Conservation (phyloP, 2,797 vertebrate species). For the Esox lucius region DNA sequence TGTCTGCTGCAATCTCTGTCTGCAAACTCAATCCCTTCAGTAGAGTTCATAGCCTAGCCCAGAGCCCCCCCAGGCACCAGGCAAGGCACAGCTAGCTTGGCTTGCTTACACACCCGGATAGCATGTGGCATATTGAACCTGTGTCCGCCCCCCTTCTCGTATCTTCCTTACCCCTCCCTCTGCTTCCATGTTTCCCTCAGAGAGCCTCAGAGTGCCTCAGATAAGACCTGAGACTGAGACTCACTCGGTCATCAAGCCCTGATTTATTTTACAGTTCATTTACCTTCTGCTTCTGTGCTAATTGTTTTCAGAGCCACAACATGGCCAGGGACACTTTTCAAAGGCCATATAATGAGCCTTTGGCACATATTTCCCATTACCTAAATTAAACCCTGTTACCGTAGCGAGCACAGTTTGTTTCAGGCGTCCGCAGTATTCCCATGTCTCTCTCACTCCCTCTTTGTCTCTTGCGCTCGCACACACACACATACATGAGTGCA, state of each 20-base stretch:
- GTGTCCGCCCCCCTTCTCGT: constrained; percentile 9
- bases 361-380: constrained; percentile 45
- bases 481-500: constrained; percentile 1
- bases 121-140: constrained; percentile 52
- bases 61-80: constrained; percentile 20
- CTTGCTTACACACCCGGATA: constrained; percentile 46
- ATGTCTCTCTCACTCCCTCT: neutral
- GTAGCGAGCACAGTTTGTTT: constrained; percentile 21
- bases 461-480: constrained; percentile 4
- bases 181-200: neutral
- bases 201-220: constrained; percentile 8
- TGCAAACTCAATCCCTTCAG: constrained; percentile 44
- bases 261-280: constrained; percentile 62
- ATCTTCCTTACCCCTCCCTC: neutral
- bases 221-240: constrained; percentile 41
- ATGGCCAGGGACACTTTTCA: constrained; percentile 52
- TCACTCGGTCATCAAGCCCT: constrained; percentile 54
- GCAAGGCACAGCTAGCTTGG: constrained; percentile 17
- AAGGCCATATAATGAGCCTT: constrained; percentile 53
- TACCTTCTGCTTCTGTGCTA: constrained; percentile 59
- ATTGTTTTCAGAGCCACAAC: constrained; percentile 60
- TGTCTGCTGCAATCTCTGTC: constrained; percentile 53
- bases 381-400: constrained; percentile 45
- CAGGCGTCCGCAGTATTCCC: constrained; percentile 22
- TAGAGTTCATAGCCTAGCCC: constrained; percentile 45